Conservation (phyloP, 2,888 invertebrate species). For the Eudasyphora cyanicolor region DNA sequence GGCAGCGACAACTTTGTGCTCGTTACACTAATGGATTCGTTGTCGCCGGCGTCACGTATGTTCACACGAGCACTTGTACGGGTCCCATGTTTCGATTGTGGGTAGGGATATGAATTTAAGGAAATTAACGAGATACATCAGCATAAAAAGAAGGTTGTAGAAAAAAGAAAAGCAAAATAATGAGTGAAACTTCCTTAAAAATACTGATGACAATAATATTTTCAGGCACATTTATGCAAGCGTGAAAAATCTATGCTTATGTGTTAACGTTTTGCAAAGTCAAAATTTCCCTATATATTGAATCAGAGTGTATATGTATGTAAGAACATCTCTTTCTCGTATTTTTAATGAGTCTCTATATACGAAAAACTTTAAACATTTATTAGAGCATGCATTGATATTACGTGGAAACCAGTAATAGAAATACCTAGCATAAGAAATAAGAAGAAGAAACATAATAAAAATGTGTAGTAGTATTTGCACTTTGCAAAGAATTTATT, state of each 20-base stretch:
- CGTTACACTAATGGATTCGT: slow-evolving; percentile 1
- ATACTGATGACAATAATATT: slow-evolving; percentile 59
- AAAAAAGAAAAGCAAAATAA: neutral
- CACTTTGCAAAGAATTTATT: too few relatives aligned
- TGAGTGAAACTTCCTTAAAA: slow-evolving; percentile 34
- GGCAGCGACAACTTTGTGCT: neutral
- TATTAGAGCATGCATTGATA: slow-evolving; percentile 15
- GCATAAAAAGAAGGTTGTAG: slow-evolving; percentile 38
- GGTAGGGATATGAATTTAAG: slow-evolving; percentile 21
- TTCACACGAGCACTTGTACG: neutral
- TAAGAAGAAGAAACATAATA: too few relatives aligned
- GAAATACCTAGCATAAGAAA: neutral
- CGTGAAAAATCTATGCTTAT: slow-evolving; percentile 46
- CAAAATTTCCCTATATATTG: too few relatives aligned
- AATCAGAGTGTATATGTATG: neutral
- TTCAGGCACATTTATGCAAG: slow-evolving; percentile 54
- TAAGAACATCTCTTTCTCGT: too few relatives aligned
- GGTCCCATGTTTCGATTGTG: neutral
- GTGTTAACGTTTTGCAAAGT: slow-evolving; percentile 44
- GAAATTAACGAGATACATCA: slow-evolving; percentile 49
- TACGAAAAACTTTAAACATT: slow-evolving; percentile 1
- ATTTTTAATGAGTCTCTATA: neutral
- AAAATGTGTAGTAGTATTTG: too few relatives aligned
- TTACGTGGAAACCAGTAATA: neutral
- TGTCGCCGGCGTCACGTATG: neutral